phyloP scores from a whole-genome alignment of 2,113 vertebrate species.

The Sakesphorus luctuosus region DNA sequence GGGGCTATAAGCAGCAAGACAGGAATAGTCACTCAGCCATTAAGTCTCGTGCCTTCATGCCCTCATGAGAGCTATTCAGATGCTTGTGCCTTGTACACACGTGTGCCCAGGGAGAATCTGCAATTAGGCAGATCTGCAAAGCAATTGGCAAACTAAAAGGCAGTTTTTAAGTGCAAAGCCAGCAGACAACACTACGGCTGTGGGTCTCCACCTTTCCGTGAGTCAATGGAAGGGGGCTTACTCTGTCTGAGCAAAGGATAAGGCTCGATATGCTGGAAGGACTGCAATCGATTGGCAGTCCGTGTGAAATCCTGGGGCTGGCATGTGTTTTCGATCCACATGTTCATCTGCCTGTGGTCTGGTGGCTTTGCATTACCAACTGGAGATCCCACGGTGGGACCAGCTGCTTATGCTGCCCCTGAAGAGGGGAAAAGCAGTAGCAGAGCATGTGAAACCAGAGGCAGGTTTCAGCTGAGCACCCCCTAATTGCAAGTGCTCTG shows the following conservation, averaged over 20 bases:
- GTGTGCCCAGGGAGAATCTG: not conserved
- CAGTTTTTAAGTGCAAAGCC: not conserved
- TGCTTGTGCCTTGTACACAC: not conserved
- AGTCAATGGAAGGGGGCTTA: not conserved
- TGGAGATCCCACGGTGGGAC: not conserved
- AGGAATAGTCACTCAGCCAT: not conserved
- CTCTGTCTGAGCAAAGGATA: not conserved
- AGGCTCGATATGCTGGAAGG: not conserved
- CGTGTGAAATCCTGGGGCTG: not conserved
- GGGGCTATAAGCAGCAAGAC: not conserved
- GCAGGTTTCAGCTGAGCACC: not conserved
- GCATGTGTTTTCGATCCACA: not conserved
- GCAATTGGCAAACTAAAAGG: not conserved
- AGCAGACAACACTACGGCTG: not conserved
- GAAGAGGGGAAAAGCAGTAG: not conserved
- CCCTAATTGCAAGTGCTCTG: not conserved
- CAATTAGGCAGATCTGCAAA: not conserved
- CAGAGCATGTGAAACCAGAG: not conserved
- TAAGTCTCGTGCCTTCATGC: not conserved
- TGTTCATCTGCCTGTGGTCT: not conserved
- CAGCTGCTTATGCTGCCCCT: not conserved
- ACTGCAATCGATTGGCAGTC: not conserved
- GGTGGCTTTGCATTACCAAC: not conserved
- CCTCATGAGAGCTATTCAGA: not conserved
- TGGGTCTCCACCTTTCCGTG: not conserved